Evolutionary conservation across 2,888 invertebrate genomes (phyloP), one percentile per base, ranked within the genome.

Genomic region (Leptinotarsa juncta): DNA sequence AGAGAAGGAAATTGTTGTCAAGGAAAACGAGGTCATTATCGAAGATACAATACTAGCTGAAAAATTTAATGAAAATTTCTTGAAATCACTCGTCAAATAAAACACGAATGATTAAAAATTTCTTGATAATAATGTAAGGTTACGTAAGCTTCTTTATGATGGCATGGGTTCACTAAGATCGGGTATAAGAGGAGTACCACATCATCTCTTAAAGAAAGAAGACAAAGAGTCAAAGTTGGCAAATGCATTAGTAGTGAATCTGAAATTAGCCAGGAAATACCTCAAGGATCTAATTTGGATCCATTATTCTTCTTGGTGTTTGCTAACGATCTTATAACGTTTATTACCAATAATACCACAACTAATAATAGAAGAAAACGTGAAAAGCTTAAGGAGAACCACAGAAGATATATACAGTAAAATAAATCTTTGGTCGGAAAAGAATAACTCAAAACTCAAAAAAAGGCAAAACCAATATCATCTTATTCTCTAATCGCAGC

Each of bases 271-370:
- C 65, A 65, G 65, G 42, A 2, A 65, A 42, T 65, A 65, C 65
- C 12, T 65, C 50, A 50, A 50, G 2, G 50, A 50, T 50, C 15
- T 15, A 50, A 50, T 50, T 50, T 50, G 50, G 16, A 16, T 50
- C 16, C 50, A 53, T 55, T 55, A 55, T 20, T 18, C 20, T 55
- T 55, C 20, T 55, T 55, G n/a, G 49, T 66, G 66, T 66, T 67
- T 67, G 67, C 67, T 18, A 67, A 67, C 50, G 51, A 51, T 67
- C 67, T 67, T 42, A 49, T 67, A 67, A 67, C 67, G 50, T 67
- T 50, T 23, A 49, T 51, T 16, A 67, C 16, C 49, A 67, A 51
- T 67, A 67, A 67, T 50, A 67, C 67, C 50, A 23, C 15, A 20
- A 50, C 67, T 68, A 50, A 68, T 55, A 26, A 26, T 26, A 26